A percentile compares a stretch with the other conserved stretches of the same genome.
phyloP scores from a whole-genome alignment of 2,888 invertebrate species.

The Callimorpha dominula region DNA sequence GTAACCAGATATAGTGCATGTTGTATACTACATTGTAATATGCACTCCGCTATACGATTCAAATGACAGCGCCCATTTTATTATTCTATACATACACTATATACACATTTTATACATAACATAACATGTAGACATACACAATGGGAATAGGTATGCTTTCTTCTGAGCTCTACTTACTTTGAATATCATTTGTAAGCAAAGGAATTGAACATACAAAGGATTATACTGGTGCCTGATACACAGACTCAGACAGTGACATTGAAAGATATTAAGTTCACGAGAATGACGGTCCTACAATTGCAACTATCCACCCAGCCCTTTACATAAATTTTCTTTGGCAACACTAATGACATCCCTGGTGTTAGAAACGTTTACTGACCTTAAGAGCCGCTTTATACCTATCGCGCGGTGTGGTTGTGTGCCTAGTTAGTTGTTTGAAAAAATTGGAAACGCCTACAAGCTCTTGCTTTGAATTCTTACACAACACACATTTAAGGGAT shows the following conservation, averaged over 20 bases:
- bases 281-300: neutral
- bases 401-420: neutral
- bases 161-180: neutral
- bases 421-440: neutral
- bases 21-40: neutral
- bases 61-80: neutral
- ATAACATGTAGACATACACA: too few relatives aligned
- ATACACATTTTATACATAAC: too few relatives aligned
- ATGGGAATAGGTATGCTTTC: neutral
- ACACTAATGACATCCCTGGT: neutral
- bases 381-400: neutral
- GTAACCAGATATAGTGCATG: slow-evolving; percentile 22
- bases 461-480: too few relatives aligned
- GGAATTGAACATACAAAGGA: neutral
- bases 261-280: neutral
- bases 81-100: neutral
- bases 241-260: too few relatives aligned
- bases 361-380: neutral
- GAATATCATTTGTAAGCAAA: neutral
- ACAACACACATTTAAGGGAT: too few relatives aligned
- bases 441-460: neutral
- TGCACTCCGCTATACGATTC: slow-evolving; percentile 2
- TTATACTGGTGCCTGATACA: too few relatives aligned
- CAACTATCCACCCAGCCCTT: neutral
- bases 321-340: neutral